Evolutionary conservation across 2,888 invertebrate genomes (phyloP).

Genomic region (Taphrorychus bicolor): DNA sequence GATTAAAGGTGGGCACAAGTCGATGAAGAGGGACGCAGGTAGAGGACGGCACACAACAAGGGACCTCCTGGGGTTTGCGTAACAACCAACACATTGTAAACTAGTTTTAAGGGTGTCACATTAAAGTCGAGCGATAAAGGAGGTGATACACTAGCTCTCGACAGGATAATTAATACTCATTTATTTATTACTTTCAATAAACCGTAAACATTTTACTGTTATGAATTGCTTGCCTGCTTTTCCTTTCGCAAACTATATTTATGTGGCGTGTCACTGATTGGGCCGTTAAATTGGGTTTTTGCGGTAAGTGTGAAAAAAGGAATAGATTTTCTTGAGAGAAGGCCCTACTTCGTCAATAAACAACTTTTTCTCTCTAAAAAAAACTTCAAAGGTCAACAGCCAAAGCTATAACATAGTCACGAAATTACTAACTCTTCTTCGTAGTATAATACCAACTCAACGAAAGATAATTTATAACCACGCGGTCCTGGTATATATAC

Average conservation of each 20-base stretch:
- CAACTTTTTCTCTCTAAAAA: neutral
- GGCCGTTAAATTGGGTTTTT: neutral
- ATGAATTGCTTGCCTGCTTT: neutral
- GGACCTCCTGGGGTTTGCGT: constrained; percentile 29
- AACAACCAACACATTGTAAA: constrained; percentile 21
- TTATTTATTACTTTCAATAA: constrained; percentile 26
- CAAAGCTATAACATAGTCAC: neutral
- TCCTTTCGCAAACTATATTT: neutral
- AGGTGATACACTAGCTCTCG: constrained; percentile 9
- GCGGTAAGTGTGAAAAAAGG: too few relatives aligned
- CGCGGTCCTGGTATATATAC: too few relatives aligned
- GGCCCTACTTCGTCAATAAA: too few relatives aligned
- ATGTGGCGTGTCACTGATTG: neutral
- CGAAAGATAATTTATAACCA: constrained; percentile 44
- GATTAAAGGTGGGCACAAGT: constrained; percentile 29
- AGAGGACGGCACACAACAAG: constrained; percentile 23
- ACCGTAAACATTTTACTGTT: neutral
- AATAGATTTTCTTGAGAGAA: too few relatives aligned
- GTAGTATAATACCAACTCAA: neutral
- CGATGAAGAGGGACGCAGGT: constrained; percentile 29
- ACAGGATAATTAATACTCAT: constrained; percentile 30
- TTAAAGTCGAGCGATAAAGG: constrained; percentile 24
- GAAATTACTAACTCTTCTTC: neutral
- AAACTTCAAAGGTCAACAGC: neutral
- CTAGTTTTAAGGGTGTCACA: constrained; percentile 18